Percentiles rank a stretch among this genome's conserved stretches.
Conservation (phyloP, 2,797 vertebrate species). For the Antennarius maculatus region DNA sequence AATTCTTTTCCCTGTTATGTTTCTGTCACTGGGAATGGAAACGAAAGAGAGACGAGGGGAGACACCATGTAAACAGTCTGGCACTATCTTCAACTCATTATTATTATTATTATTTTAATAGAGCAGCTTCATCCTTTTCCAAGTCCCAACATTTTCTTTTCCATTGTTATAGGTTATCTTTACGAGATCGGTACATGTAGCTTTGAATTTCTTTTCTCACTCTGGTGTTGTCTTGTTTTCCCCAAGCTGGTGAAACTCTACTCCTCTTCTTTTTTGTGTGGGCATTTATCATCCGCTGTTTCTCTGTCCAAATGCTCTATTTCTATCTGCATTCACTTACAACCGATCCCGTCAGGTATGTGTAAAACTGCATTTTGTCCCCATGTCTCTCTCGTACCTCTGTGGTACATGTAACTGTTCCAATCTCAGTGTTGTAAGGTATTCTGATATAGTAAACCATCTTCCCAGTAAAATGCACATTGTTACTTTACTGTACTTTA, state of each 20-base stretch:
- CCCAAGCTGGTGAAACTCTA: slow-evolving; percentile 38
- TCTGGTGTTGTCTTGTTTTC: slow-evolving; percentile 49
- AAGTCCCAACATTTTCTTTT: slow-evolving; percentile 23
- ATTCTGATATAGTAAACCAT: slow-evolving; percentile 55
- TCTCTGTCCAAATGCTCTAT: slow-evolving; percentile 50
- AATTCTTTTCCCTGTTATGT: slow-evolving; percentile 61
- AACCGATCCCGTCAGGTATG: slow-evolving; percentile 31
- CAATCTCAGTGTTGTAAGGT: slow-evolving; percentile 66
- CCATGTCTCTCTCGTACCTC: slow-evolving; percentile 43
- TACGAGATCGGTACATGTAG: slow-evolving; percentile 35
- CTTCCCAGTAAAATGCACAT: slow-evolving; percentile 63
- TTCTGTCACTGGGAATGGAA: slow-evolving; percentile 63
- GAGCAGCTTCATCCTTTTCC: slow-evolving; percentile 23
- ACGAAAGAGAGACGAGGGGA: slow-evolving; percentile 42
- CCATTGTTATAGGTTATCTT: slow-evolving; percentile 29
- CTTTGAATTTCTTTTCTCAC: slow-evolving; percentile 33
- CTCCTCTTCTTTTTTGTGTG: slow-evolving; percentile 52
- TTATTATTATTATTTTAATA: slow-evolving; percentile 23
- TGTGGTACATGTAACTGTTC: slow-evolving; percentile 40
- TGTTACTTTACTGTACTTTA: slow-evolving; percentile 72
- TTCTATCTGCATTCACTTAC: slow-evolving; percentile 49
- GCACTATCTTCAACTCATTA: slow-evolving; percentile 38
- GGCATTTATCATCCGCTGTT: slow-evolving; percentile 49
- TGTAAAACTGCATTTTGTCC: slow-evolving; percentile 37
- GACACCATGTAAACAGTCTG: slow-evolving; percentile 51